phyloP scores from a whole-genome alignment of 2,888 invertebrate species.

The Chydorus sphaericus region DNA sequence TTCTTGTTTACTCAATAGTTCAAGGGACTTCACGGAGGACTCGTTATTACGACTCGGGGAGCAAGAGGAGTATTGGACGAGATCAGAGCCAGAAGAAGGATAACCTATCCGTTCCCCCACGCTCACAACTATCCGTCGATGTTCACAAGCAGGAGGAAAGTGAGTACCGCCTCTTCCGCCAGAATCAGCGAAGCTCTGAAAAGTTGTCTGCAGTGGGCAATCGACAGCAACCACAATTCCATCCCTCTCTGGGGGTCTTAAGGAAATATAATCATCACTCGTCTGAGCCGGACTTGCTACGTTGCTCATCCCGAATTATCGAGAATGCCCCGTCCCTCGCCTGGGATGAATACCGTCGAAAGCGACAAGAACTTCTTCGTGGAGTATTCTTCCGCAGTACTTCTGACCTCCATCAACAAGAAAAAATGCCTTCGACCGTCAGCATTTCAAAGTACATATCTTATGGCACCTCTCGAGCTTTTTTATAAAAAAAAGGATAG shows the following conservation, averaged over 20 bases:
- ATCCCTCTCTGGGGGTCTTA: no score
- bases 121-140: no score
- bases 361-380: slow-evolving; percentile 15
- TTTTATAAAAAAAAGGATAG: no score
- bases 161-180: not conserved
- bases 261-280: not conserved
- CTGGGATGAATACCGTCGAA: slow-evolving; percentile 16
- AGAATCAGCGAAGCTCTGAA: not conserved
- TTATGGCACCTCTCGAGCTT: no score
- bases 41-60: not conserved
- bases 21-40: not conserved
- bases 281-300: slow-evolving; percentile 18
- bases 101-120: no score
- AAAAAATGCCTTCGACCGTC: no score
- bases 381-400: slow-evolving; percentile 19
- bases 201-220: no score
- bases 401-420: not conserved
- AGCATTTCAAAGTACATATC: no score
- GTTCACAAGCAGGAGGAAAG: not conserved
- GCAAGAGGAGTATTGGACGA: no score
- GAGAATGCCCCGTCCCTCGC: slow-evolving; percentile 16
- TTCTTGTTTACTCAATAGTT: no score
- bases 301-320: slow-evolving; percentile 15
- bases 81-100: no score
- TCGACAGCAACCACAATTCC: no score